A percentile compares a stretch with the other conserved stretches of the same genome.
These are phyloP conservation scores for Pipistrellus pipistrellus DNA, from an alignment of 2,797 vertebrate species.

Conservation along the genomic window DNA sequence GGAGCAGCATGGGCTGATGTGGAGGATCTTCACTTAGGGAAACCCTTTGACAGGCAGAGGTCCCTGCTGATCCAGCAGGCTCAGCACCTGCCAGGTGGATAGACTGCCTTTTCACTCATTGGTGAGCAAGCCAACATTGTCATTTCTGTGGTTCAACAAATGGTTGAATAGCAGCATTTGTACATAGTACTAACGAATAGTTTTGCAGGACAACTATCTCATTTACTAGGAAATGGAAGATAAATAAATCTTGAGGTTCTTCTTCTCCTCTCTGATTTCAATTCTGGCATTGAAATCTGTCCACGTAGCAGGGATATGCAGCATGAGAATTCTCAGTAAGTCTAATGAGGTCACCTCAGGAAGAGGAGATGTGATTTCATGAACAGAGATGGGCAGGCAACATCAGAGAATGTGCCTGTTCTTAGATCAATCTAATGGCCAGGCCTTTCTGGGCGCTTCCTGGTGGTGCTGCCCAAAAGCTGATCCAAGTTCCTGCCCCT, in stretches of 20 bases:
- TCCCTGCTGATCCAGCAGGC: neutral
- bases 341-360: neutral
- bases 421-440: neutral
- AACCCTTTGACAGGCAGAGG: neutral
- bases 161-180: neutral
- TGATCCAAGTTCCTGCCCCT: neutral
- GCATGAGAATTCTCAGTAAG: neutral
- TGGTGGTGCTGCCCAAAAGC: neutral
- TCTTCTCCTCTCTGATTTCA: neutral
- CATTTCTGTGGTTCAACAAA: neutral
- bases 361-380: neutral
- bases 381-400: neutral
- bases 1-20: neutral
- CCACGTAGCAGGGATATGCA: neutral
- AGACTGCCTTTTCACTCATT: neutral
- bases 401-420: neutral
- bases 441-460: neutral
- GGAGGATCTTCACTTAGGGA: neutral
- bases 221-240: conserved; percentile 19
- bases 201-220: neutral
- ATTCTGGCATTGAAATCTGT: neutral
- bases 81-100: neutral
- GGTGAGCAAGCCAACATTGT: neutral
- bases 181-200: neutral
- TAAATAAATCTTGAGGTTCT: neutral